Evolutionary conservation across 2,797 vertebrate species (phyloP).

Genomic region (Neopelma chrysocephalum): DNA sequence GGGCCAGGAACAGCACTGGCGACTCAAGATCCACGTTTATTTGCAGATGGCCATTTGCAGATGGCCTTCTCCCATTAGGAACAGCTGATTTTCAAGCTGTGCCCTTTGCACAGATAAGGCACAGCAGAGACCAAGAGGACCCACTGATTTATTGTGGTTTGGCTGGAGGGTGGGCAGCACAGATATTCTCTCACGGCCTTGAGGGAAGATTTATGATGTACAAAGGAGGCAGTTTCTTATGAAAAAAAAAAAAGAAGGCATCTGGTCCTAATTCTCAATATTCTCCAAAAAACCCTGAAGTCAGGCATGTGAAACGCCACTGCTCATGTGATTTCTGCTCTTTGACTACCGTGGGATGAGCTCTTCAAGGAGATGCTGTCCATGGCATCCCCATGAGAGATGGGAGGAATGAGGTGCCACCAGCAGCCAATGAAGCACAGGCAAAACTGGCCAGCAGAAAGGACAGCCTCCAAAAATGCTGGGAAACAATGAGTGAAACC

Average conservation of each 20-base stretch:
- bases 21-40: not conserved
- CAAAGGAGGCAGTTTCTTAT: not conserved
- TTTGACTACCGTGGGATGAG: not conserved
- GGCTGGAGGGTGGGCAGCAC: not conserved
- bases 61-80: constrained; percentile 10
- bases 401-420: not conserved
- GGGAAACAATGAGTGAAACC: not conserved
- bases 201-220: constrained; percentile 27
- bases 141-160: not conserved
- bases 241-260: not conserved
- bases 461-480: not conserved
- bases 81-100: not conserved
- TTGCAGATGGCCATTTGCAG: constrained; percentile 12
- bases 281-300: not conserved
- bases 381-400: not conserved
- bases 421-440: not conserved
- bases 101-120: constrained; percentile 22
- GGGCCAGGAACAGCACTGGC: not conserved
- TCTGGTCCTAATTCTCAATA: constrained; percentile 7
- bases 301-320: not conserved
- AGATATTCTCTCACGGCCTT: constrained; percentile 27
- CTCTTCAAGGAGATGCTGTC: not conserved
- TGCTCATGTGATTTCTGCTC: not conserved
- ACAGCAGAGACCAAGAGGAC: not conserved
- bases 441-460: not conserved